phyloP scores from a whole-genome alignment of 2,113 vertebrate species.

The Amia ocellicauda region DNA sequence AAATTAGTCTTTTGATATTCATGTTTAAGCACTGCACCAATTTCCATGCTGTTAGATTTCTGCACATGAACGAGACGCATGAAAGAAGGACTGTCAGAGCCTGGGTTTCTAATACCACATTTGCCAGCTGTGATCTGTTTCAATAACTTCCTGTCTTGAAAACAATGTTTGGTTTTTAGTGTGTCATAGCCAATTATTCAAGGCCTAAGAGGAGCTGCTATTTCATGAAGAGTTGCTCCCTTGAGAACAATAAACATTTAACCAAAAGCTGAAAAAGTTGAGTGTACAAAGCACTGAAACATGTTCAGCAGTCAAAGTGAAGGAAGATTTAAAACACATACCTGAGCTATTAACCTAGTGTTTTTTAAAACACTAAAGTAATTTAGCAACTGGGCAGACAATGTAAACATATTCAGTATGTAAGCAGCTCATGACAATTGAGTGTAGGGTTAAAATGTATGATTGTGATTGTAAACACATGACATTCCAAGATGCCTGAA shows the following conservation, averaged over 20 bases:
- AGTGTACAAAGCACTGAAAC: too few species aligned
- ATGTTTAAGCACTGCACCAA: neutral
- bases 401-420: too few species aligned
- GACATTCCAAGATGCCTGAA: conserved; percentile 9
- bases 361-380: too few species aligned
- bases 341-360: too few species aligned
- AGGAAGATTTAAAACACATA: too few species aligned
- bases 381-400: too few species aligned
- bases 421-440: neutral
- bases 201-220: neutral
- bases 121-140: conserved; percentile 15
- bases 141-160: conserved; percentile 14
- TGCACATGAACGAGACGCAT: neutral
- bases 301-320: too few species aligned
- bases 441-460: neutral
- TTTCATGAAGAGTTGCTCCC: conserved; percentile 7
- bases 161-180: conserved; percentile 12
- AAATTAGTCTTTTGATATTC: neutral
- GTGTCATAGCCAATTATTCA: conserved; percentile 2
- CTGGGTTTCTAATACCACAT: conserved; percentile 13
- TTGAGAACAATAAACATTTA: neutral
- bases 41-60: too few species aligned
- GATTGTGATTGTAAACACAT: neutral
- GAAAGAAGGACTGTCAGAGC: neutral
- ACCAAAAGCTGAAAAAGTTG: too few species aligned